Evolutionary conservation across 2,888 invertebrate genomes (phyloP).

Genomic region (Dryococelus australis): DNA sequence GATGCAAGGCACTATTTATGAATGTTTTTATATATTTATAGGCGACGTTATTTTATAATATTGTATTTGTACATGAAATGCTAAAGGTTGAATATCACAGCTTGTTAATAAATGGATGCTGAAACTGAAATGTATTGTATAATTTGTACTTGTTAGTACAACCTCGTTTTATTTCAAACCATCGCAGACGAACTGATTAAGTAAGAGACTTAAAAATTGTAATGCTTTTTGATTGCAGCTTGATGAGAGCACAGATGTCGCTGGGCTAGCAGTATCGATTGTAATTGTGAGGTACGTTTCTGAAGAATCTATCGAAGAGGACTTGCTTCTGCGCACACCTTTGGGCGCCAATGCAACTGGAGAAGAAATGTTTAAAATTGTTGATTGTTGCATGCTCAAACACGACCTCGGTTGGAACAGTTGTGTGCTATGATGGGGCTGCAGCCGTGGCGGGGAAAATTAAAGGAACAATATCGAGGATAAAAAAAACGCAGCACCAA

Average conservation of each 20-base stretch:
- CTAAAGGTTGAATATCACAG: too few species aligned
- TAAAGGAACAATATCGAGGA: neutral
- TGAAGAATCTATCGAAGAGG: slow-evolving; percentile 25
- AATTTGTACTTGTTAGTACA: too few species aligned
- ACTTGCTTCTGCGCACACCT: slow-evolving; percentile 21
- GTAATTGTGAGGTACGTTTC: slow-evolving; percentile 5
- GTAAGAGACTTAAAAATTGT: neutral
- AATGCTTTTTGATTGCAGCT: slow-evolving; percentile 44
- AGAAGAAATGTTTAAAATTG: slow-evolving; percentile 21
- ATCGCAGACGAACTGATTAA: too few species aligned
- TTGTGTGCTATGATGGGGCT: slow-evolving; percentile 26
- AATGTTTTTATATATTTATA: too few species aligned
- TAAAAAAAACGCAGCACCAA: neutral
- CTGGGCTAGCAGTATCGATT: slow-evolving; percentile 11
- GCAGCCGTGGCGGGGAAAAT: slow-evolving; percentile 28
- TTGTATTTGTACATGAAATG: too few species aligned
- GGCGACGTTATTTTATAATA: too few species aligned
- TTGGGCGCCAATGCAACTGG: slow-evolving; percentile 10
- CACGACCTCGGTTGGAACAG: neutral
- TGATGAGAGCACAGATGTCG: slow-evolving; percentile 37
- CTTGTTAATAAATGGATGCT: too few species aligned
- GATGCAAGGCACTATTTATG: too few species aligned
- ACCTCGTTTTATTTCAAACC: too few species aligned
- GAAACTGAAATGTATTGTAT: too few species aligned
- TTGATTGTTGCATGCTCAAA: slow-evolving; percentile 17